Conservation (phyloP, 2,113 vertebrate species). For the Herpetotheres cachinnans region DNA sequence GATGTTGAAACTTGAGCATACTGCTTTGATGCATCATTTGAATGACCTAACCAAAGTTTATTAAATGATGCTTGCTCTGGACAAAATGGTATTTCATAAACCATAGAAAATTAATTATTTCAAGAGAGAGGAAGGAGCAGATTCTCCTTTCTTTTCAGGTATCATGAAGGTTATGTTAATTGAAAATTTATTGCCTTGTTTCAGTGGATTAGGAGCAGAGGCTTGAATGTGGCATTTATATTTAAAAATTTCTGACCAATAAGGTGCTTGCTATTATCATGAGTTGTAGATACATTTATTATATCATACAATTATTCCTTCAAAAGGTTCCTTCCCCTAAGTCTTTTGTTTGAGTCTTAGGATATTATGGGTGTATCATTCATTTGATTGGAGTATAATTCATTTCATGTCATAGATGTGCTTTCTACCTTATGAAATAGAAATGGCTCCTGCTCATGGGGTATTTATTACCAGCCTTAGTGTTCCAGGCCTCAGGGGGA, state of each 20-base stretch:
- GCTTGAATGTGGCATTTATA: not conserved
- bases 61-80: not conserved
- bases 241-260: not conserved
- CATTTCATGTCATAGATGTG: not conserved
- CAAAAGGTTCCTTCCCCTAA: rapidly evolving
- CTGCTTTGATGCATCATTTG: not conserved
- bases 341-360: not conserved
- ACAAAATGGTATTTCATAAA: not conserved
- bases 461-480: not conserved
- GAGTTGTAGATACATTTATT: not conserved
- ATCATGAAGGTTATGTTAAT: not conserved
- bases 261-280: not conserved
- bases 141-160: not conserved
- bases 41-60: not conserved
- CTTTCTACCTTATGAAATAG: not conserved
- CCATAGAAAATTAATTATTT: not conserved
- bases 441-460: not conserved
- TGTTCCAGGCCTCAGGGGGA: not conserved
- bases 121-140: not conserved
- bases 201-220: not conserved
- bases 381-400: not conserved
- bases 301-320: not conserved
- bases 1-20: not conserved
- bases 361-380: not conserved
- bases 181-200: not conserved